Evolutionary conservation across 1,140 invertebrate genomes (phyloP).

Genomic region (Trinorchestia longiramus): DNA sequence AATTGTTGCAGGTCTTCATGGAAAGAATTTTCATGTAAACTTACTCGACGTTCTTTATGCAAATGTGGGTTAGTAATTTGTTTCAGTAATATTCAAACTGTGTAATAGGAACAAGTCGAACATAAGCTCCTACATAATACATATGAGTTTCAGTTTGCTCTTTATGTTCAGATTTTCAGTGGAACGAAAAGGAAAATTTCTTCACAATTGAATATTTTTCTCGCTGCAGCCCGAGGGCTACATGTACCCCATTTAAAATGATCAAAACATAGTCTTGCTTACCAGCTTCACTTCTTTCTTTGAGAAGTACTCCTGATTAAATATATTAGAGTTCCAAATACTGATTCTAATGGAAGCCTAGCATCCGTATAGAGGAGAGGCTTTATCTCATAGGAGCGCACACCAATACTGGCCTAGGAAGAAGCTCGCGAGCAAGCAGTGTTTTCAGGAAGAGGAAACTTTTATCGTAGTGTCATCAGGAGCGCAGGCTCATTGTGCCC

Average conservation of each 20-base stretch:
- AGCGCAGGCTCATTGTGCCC: slow-evolving; percentile 41
- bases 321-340: background rate
- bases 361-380: background rate
- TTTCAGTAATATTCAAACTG: too few relatives aligned
- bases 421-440: background rate
- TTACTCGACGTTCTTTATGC: too few relatives aligned
- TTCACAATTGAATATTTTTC: background rate
- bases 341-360: background rate
- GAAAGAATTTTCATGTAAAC: too few relatives aligned
- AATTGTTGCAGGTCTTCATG: too few relatives aligned
- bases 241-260: background rate
- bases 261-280: background rate
- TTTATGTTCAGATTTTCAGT: background rate
- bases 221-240: background rate
- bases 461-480: slow-evolving; percentile 43
- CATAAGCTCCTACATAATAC: too few relatives aligned
- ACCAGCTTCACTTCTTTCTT: background rate
- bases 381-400: background rate
- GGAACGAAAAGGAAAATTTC: background rate
- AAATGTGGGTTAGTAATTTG: too few relatives aligned
- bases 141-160: background rate
- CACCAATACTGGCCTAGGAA: background rate
- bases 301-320: background rate
- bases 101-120: too few relatives aligned
- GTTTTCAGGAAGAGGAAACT: slow-evolving; percentile 48